A percentile compares a stretch with the other conserved stretches of the same genome.
phyloP scores from a whole-genome alignment of 2,888 invertebrate genomes.

The Epistrophe grossulariae region DNA sequence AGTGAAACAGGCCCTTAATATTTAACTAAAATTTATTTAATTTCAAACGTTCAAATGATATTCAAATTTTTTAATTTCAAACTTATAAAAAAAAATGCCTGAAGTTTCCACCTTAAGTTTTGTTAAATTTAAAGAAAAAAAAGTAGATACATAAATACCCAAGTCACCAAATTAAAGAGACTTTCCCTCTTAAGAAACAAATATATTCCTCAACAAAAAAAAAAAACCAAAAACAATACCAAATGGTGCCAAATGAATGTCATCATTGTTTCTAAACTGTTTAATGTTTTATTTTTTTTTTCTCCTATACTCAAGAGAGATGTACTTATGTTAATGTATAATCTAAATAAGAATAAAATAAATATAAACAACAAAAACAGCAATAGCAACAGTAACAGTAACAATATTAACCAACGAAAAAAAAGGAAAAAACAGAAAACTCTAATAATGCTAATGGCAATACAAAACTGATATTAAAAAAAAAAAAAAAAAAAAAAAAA shows the following conservation, averaged over 20 bases:
- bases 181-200: background rate
- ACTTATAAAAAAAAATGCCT: too few relatives aligned
- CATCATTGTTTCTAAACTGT: slow-evolving; percentile 58
- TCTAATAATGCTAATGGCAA: slow-evolving; percentile 64
- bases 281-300: slow-evolving; percentile 32
- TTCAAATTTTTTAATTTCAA: too few relatives aligned
- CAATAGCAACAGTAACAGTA: background rate
- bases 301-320: slow-evolving; percentile 32
- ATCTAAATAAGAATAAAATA: slow-evolving; percentile 16
- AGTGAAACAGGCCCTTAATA: too few relatives aligned
- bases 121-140: background rate
- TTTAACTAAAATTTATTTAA: too few relatives aligned
- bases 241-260: slow-evolving; percentile 44
- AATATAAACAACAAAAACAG: slow-evolving; percentile 43
- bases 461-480: slow-evolving; percentile 61
- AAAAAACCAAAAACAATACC: background rate
- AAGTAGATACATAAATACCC: background rate
- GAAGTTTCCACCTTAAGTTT: too few relatives aligned
- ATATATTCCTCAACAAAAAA: background rate
- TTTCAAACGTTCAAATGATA: too few relatives aligned
- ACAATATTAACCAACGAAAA: slow-evolving; percentile 15
- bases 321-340: slow-evolving; percentile 34
- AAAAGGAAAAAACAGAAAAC: slow-evolving; percentile 26
- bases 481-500: background rate
- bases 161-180: background rate